Base-by-base conservation (phyloP, 2,888 invertebrate species). In the Thymelicus acteon region DNA sequence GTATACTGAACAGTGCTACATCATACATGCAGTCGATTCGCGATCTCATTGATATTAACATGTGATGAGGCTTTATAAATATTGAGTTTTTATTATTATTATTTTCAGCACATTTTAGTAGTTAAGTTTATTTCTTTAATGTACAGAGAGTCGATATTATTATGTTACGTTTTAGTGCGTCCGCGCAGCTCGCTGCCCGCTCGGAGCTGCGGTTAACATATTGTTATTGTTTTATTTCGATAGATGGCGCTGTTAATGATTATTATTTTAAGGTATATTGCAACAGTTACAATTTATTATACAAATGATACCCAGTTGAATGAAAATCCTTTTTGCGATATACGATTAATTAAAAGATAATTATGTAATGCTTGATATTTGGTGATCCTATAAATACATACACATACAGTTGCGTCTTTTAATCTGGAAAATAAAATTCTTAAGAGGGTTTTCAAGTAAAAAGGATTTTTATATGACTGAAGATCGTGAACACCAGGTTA, bases 1-100 rank as follows among this genome's bases (percentile, higher is more conserved):
- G 31, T 44, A 44, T 24, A 39, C 8, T 52, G 37, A 73, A 70
- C 73, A 74, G 73, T 73, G 78, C 74, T 74, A 58, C 69, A 19
- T 19, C 19, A 19, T 19, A 19, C 19, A 75, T 74, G 74, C 75
- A 73, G 74, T 77, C 72, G 60, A 73, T 75, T 78, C 68, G 83
- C 85, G 90, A 90, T 90, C 90, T 90, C 90, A 90, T 83, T 86
- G 88, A 85, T 85, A 81, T 85, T 83, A 81, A 82, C 81, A 80
- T 84, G 85, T 87, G 82, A 86, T 84, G 91, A 91, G 90, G 90
- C 90, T 90, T 85, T 82, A 79, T 78, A 73, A 72, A 73, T 84
- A 81, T 80, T 83, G 80, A 83, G 79, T 80, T 80, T 80, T 76
- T 80, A 79, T 78, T 70, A 66, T 70, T 54, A 65, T 62, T 75